Evolutionary conservation across 1,140 invertebrate species (phyloP).

Genomic region (Ceratina japonica): DNA sequence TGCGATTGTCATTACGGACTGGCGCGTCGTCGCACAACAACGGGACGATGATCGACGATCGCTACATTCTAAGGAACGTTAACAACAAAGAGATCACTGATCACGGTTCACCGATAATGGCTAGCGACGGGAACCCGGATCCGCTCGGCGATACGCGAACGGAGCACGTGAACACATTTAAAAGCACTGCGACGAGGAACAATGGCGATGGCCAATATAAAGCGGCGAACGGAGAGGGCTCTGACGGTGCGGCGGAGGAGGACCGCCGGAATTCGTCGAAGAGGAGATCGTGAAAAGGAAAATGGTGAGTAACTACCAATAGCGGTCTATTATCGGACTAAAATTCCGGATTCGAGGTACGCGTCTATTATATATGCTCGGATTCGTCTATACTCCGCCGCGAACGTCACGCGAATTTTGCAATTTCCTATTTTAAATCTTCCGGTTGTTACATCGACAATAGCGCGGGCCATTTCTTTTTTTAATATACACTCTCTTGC

Average conservation of each 20-base stretch:
- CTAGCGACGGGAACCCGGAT: conserved; percentile 8
- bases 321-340: conserved; percentile 31
- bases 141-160: not conserved
- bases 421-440: conserved; percentile 43
- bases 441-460: not conserved
- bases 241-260: conserved; percentile 15
- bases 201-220: conserved; percentile 36
- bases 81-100: conserved; percentile 36
- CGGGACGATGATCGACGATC: not conserved
- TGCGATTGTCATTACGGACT: conserved; percentile 34
- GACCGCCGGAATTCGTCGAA: not conserved
- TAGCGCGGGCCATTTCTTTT: not conserved
- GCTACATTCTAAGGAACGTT: conserved; percentile 20
- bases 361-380: not conserved
- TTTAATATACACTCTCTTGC: not conserved
- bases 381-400: not conserved
- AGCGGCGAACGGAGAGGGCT: conserved; percentile 28
- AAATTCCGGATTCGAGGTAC: conserved; percentile 8
- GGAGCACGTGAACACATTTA: conserved; percentile 26
- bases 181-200: conserved; percentile 23
- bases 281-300: conserved; percentile 8
- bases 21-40: not conserved
- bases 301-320: not conserved
- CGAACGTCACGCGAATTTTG: conserved; percentile 27
- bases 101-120: conserved; percentile 12